Conservation (phyloP, 1,140 invertebrate genomes). For the Sinonovacula constricta region DNA sequence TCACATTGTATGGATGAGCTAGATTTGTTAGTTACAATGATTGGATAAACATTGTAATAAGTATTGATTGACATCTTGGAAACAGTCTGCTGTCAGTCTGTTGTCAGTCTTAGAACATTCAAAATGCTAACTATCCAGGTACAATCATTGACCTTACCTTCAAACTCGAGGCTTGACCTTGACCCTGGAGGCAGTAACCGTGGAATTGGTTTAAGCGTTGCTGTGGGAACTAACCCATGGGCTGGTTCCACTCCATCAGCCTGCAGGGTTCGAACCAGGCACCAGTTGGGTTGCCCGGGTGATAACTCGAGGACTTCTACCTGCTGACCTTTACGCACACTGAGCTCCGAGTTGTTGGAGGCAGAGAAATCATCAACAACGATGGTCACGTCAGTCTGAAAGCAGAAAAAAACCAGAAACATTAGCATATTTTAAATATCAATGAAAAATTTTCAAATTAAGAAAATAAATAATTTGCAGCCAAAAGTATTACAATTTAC, state of each 20-base stretch:
- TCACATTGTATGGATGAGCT: too few species aligned
- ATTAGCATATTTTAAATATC: too few species aligned
- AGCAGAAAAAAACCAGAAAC: too few species aligned
- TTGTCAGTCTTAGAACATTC: too few species aligned
- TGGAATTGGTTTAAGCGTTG: slow-evolving; percentile 87
- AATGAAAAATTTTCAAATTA: too few species aligned
- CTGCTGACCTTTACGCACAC: slow-evolving; percentile 84
- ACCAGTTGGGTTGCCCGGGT: slow-evolving; percentile 74
- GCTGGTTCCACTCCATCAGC: slow-evolving; percentile 72
- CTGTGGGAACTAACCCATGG: slow-evolving; percentile 89
- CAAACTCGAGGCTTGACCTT: slow-evolving; percentile 75
- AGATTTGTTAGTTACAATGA: too few species aligned
- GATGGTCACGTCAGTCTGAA: slow-evolving; percentile 72
- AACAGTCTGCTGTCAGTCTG: too few species aligned
- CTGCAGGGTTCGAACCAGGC: slow-evolving; percentile 75
- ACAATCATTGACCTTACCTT: slow-evolving; percentile 61
- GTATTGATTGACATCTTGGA: too few species aligned
- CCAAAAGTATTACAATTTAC: too few species aligned
- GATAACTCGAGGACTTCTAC: slow-evolving; percentile 92
- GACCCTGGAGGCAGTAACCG: slow-evolving; percentile 65
- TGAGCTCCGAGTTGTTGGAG: slow-evolving; percentile 67
- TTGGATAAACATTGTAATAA: too few species aligned
- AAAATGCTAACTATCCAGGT: too few species aligned
- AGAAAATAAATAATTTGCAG: too few species aligned
- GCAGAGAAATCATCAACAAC: slow-evolving; percentile 75